phyloP scores from a whole-genome alignment of 2,797 vertebrate genomes.

The Notolabrus celidotus region DNA sequence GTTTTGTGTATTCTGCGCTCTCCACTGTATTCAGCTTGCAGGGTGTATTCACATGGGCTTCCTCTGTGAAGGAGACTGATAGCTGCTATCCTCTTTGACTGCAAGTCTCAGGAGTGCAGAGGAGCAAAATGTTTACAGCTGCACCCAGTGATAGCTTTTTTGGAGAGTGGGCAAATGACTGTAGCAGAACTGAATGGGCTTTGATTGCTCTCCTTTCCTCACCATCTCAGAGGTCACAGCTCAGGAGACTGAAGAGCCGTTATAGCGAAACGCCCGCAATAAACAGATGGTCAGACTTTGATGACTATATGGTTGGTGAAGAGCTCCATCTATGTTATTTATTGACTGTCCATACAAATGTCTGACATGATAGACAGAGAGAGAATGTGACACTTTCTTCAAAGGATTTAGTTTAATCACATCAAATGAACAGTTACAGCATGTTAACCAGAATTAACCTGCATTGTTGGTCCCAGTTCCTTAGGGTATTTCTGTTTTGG shows the following conservation, averaged over 20 bases:
- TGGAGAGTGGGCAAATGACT: slow-evolving; percentile 68
- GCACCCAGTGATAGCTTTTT: slow-evolving; percentile 73
- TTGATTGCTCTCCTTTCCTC: slow-evolving; percentile 66
- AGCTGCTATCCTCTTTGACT: slow-evolving; percentile 63
- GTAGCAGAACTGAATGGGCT: slow-evolving; percentile 63
- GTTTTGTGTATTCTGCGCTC: slow-evolving; percentile 48
- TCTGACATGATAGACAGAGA: not conserved
- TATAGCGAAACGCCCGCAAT: slow-evolving; percentile 55
- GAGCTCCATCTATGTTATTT: slow-evolving; percentile 22
- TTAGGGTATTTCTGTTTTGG: not conserved
- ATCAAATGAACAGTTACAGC: not conserved
- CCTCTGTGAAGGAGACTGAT: slow-evolving; percentile 65
- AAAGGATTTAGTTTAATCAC: no score
- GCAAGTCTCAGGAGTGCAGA: slow-evolving; percentile 63
- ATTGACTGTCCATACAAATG: slow-evolving; percentile 7
- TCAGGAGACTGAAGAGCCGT: slow-evolving; percentile 57
- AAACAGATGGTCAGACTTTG: slow-evolving; percentile 56
- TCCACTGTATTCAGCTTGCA: slow-evolving; percentile 44
- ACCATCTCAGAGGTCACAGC: slow-evolving; percentile 60
- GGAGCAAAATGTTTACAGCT: slow-evolving; percentile 80
- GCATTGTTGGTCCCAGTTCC: not conserved
- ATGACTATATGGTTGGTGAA: slow-evolving; percentile 23
- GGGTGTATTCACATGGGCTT: slow-evolving; percentile 61
- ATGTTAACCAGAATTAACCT: not conserved
- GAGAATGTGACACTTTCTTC: not conserved